These are phyloP conservation scores for Protobothrops mucrosquamatus DNA, from an alignment of 2,113 vertebrate genomes.

Conservation along the genomic window DNA sequence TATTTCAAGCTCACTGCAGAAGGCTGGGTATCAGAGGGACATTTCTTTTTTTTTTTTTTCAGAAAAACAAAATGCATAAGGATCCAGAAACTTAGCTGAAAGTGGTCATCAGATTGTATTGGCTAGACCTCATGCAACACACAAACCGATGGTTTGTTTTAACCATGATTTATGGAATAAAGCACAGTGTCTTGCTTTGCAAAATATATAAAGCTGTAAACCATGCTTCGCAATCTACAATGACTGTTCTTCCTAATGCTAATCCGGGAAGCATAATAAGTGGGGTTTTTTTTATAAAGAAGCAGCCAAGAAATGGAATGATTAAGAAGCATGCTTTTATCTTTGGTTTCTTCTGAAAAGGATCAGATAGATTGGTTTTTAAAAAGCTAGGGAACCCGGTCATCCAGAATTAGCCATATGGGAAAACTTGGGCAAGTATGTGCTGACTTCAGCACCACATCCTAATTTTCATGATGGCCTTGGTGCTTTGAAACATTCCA, in stretches of 20 bases:
- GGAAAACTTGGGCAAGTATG: not conserved
- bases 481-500: not conserved
- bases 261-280: not conserved
- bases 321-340: not conserved
- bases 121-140: not conserved
- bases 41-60: constrained; percentile 60
- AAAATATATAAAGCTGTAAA: not conserved
- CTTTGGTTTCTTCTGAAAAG: not conserved
- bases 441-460: not conserved
- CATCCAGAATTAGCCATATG: not conserved
- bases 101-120: not conserved
- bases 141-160: not conserved
- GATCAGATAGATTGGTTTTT: not conserved
- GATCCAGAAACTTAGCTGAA: constrained; percentile 30
- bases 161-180: not conserved
- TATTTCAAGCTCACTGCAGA: constrained; percentile 43
- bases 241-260: not conserved
- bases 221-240: not conserved
- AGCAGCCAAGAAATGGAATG: not conserved
- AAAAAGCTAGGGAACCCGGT: not conserved
- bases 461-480: not conserved
- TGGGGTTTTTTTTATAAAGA: not conserved
- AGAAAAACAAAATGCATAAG: constrained; percentile 34
- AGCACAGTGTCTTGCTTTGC: not conserved
- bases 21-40: constrained; percentile 52